Evolutionary conservation across 2,113 vertebrate genomes (phyloP), one percentile per base, ranked within the genome.

Genomic region (Promerops cafer): DNA sequence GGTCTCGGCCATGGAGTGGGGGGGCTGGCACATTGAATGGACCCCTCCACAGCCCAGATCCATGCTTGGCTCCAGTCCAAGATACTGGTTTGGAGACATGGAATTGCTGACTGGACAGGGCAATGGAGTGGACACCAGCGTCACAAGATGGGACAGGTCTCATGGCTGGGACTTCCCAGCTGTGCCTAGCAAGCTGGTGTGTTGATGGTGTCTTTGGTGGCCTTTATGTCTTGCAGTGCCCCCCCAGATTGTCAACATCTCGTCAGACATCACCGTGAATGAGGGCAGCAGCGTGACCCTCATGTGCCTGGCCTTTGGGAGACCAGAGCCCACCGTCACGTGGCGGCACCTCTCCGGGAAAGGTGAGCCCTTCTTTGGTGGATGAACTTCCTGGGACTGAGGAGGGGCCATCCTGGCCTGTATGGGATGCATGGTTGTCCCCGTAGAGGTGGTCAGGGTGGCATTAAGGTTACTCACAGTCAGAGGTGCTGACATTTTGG

Each of bases 171-270:
- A 16, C 19, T 37, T 61, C 37, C 42, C 2, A 4, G 35, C 4
- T 13, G 24, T 1, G 4, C 3, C 26, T 7, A 23, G 6, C 3
- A 4, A 16, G 9, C 17, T 5, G 33, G 7, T 11, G 35, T 28
- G 6, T 11, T 91, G 27, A 93, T 1, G 8, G n/a, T 16, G 21
- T 13, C 28, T n/a, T 15, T n/a, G 28, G 47, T 80, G 9, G 23
- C 19, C 9, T n/a, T 61, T 37, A 1, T 77, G 47, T 89, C 78
- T 95, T 89, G 33, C 94, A 99, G 99, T 99, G 68, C 99, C 99
- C 61, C 99, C 99, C 17, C 98, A 98, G 98, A 99, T 99, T 75
- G 98, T 99, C 49, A 99, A 99, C 95, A 99, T 99, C 97, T 99
- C 99, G 1, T 98, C 98, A 14, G 99, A 99, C 75, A 87, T 99